Evolutionary conservation across 2,113 vertebrate genomes (phyloP).

Genomic region (Chamaea fasciata): DNA sequence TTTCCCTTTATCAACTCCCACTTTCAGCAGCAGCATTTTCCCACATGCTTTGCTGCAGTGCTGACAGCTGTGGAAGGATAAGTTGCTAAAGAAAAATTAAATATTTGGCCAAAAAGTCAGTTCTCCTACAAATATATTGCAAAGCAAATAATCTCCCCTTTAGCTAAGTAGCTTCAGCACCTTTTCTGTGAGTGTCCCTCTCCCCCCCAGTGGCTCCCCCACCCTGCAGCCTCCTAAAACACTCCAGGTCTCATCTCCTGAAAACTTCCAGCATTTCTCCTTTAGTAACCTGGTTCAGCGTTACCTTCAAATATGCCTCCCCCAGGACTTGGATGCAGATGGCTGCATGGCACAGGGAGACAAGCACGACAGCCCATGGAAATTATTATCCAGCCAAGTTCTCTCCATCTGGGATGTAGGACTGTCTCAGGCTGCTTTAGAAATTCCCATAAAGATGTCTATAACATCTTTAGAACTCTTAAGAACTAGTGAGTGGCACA

Average conservation of each 20-base stretch:
- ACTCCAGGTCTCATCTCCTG: not conserved
- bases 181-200: rapidly evolving
- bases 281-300: not conserved
- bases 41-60: not conserved
- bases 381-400: not conserved
- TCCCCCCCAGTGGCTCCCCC: not conserved
- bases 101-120: not conserved
- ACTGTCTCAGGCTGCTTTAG: not conserved
- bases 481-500: not conserved
- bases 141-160: not conserved
- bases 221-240: not conserved
- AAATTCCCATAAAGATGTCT: not conserved
- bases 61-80: not conserved
- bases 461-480: not conserved
- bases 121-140: not conserved
- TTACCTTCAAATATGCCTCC: not conserved
- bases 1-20: not conserved
- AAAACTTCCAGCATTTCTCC: not conserved
- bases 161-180: not conserved
- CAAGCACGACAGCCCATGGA: not conserved
- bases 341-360: not conserved
- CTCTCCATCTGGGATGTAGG: not conserved
- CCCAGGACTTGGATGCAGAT: not conserved
- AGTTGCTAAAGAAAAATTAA: not conserved
- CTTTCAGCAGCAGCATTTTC: not conserved